Conservation (phyloP, 2,113 vertebrate genomes). For the Rynchops niger region DNA sequence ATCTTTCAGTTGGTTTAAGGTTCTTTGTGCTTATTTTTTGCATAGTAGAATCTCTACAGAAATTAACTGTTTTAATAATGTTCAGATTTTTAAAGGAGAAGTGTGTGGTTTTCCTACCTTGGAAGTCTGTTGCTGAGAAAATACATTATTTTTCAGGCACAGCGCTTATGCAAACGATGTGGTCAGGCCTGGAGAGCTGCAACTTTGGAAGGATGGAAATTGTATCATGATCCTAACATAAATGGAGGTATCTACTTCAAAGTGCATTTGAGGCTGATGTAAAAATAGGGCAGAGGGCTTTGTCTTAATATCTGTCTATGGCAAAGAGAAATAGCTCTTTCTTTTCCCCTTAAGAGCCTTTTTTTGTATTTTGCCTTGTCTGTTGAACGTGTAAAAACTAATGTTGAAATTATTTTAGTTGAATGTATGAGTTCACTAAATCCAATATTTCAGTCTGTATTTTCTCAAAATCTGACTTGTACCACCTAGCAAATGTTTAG, state of each 20-base stretch:
- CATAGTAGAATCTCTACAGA: not conserved
- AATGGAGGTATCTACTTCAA: slow-evolving; percentile 78
- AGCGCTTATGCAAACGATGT: slow-evolving; percentile 93
- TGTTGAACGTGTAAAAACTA: not conserved
- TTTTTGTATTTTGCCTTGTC: not conserved
- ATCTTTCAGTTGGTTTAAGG: not conserved
- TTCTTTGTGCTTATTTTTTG: not conserved
- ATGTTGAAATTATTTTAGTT: not conserved
- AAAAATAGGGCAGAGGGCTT: not conserved
- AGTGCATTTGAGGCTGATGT: not conserved
- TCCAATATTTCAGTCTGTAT: not conserved
- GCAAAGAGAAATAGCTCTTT: not conserved
- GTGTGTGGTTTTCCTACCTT: not conserved
- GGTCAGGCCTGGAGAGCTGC: slow-evolving; percentile 98
- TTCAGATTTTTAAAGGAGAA: not conserved
- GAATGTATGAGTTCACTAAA: not conserved
- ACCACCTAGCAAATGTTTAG: not conserved
- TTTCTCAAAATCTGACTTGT: not conserved
- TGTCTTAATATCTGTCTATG: not conserved
- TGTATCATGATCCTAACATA: slow-evolving; percentile 95
- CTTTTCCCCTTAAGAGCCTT: not conserved
- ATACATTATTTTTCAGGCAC: slow-evolving; percentile 79
- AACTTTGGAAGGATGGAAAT: slow-evolving; percentile 96
- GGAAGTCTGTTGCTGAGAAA: not conserved
- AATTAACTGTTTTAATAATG: not conserved